Conservation (phyloP, 2,888 invertebrate species). For the Lamproptera curius region DNA sequence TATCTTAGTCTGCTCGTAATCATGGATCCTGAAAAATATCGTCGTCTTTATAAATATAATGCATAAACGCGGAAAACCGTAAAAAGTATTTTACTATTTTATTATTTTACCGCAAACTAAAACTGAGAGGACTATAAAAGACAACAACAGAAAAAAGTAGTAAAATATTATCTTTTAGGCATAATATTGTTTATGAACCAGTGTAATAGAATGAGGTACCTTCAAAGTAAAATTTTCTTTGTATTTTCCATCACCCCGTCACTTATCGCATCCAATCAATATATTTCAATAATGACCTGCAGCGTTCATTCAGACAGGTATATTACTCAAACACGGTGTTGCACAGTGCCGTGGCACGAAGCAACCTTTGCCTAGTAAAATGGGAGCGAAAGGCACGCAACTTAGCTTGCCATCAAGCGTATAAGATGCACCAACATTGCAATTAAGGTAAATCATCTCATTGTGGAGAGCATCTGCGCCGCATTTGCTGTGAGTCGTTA, state of each 20-base stretch:
- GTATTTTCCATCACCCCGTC: neutral
- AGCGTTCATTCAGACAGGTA: conserved; percentile 7
- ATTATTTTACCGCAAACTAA: no score
- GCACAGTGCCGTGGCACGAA: conserved; percentile 7
- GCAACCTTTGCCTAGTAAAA: conserved; percentile 32
- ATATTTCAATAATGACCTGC: conserved; percentile 4
- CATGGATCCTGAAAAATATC: no score
- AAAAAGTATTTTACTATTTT: no score
- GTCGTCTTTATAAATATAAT: no score
- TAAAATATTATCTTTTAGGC: no score
- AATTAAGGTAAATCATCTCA: conserved; percentile 19
- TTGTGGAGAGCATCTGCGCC: conserved; percentile 15
- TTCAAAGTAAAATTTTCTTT: no score
- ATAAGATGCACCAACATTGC: conserved; percentile 13
- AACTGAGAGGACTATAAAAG: no score
- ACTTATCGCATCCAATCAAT: conserved; percentile 1
- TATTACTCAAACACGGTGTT: conserved; percentile 13
- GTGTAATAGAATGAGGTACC: no score
- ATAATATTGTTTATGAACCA: no score
- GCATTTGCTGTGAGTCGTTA: neutral
- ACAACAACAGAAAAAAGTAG: no score
- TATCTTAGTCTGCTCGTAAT: no score
- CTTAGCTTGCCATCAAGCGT: conserved; percentile 23
- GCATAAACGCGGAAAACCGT: no score
- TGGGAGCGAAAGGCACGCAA: conserved; percentile 28